Percentiles rank a stretch among this genome's conserved stretches.
phyloP scores from a whole-genome alignment of 2,797 vertebrate genomes.

The Manis pentadactyla region DNA sequence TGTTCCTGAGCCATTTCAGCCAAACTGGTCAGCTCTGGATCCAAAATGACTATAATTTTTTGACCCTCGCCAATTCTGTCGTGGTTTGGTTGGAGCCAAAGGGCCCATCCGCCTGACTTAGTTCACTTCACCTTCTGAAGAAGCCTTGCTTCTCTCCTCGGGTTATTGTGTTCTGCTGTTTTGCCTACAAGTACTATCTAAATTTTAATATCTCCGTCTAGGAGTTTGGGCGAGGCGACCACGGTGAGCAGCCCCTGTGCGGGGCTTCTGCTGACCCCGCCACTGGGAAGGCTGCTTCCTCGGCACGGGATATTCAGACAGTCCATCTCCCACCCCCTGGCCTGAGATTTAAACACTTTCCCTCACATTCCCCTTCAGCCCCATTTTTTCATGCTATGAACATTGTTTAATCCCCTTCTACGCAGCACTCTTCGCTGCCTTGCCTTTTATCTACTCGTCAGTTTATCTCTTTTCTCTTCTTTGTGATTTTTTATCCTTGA shows the following conservation, averaged over 20 bases:
- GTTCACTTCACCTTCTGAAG: background rate
- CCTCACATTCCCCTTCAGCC: background rate
- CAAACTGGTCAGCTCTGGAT: background rate
- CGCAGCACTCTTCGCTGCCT: background rate
- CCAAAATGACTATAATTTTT: background rate
- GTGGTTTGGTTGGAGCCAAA: background rate
- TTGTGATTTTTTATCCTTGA: slow-evolving; percentile 72
- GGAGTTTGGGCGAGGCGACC: background rate
- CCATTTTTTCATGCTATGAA: background rate
- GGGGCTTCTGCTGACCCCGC: background rate
- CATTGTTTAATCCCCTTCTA: background rate
- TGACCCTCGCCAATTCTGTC: background rate
- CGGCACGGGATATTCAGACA: background rate
- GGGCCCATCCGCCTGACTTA: too few species aligned
- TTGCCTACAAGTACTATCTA: background rate
- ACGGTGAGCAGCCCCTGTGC: background rate
- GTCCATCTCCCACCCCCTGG: background rate
- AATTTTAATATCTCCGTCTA: background rate
- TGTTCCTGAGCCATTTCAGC: background rate
- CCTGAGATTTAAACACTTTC: background rate
- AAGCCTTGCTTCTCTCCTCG: background rate
- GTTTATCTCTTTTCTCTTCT: slow-evolving; percentile 61
- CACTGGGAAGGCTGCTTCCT: background rate
- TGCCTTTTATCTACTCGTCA: slow-evolving; percentile 60
- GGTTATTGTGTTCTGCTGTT: background rate